A percentile compares a stretch with the other conserved stretches of the same genome.
phyloP scores from a whole-genome alignment of 2,888 invertebrate species.

The Hybos culiciformis region DNA sequence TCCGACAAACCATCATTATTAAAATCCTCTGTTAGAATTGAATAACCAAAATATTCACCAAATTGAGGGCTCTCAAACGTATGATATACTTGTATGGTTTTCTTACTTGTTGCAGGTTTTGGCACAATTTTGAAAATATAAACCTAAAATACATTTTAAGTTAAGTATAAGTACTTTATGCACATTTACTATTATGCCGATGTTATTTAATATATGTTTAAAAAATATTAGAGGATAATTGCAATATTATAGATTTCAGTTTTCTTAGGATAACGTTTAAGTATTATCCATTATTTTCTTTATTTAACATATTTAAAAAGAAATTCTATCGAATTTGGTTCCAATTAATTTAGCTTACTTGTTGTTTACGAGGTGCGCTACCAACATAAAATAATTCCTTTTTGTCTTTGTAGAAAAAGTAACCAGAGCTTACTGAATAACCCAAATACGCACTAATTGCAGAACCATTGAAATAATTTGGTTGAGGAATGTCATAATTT shows the following conservation, averaged over 20 bases:
- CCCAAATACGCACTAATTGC: conserved; percentile 22
- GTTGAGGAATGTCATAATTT: conserved; percentile 25
- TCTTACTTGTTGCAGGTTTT: conserved; percentile 7
- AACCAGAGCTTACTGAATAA: conserved; percentile 19
- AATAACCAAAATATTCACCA: conserved; percentile 53
- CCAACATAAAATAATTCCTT: conserved; percentile 18
- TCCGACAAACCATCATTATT: conserved; percentile 49
- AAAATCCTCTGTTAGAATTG: conserved; percentile 47
- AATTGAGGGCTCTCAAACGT: conserved; percentile 38
- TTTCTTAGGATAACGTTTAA: too few relatives aligned
- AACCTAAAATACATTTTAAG: conserved; percentile 22
- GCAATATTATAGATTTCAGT: too few relatives aligned
- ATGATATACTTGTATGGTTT: conserved; percentile 17
- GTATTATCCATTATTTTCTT: too few relatives aligned
- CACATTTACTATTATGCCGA: too few relatives aligned
- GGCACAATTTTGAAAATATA: conserved; percentile 28
- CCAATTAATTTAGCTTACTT: too few relatives aligned
- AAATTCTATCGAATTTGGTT: too few relatives aligned
- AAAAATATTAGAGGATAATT: too few relatives aligned
- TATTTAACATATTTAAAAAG: too few relatives aligned
- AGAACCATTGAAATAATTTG: conserved; percentile 23
- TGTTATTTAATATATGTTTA: too few relatives aligned
- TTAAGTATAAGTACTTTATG: background rate
- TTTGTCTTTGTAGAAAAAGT: conserved; percentile 13
- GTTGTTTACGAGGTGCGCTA: conserved; percentile 17